These are phyloP conservation scores for Basileuterus tristriatus DNA, from an alignment of 2,797 vertebrate species.

Conservation along the genomic window DNA sequence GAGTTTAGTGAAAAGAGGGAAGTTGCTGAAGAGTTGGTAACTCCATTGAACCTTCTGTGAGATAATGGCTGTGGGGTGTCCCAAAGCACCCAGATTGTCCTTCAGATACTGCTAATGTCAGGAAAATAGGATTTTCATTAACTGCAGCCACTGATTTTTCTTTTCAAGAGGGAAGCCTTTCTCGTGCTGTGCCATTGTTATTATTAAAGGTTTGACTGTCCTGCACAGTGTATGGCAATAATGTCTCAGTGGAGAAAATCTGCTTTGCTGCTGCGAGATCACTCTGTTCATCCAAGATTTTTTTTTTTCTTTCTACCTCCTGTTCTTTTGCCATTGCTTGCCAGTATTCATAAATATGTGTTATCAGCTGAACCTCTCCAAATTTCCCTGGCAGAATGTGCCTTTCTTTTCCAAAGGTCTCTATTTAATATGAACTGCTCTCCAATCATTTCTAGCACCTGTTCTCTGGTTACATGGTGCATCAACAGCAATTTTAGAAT, in stretches of 20 bases:
- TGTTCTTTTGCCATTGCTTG: constrained; percentile 50
- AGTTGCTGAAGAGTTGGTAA: constrained; percentile 12
- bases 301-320: constrained; percentile 30
- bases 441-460: constrained; percentile 65
- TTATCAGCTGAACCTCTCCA: constrained; percentile 55
- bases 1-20: constrained; percentile 14
- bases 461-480: constrained; percentile 60
- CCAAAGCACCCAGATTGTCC: background rate
- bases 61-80: background rate
- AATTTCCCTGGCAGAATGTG: constrained; percentile 45
- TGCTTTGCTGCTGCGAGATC: constrained; percentile 34
- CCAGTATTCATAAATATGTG: constrained; percentile 32
- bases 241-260: constrained; percentile 18
- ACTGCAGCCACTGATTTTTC: background rate
- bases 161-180: background rate
- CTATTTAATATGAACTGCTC: constrained; percentile 31
- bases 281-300: constrained; percentile 28
- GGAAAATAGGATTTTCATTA: constrained; percentile 43
- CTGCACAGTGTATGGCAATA: constrained; percentile 4
- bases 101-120: constrained; percentile 10
- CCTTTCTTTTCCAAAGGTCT: constrained; percentile 58
- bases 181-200: constrained; percentile 38
- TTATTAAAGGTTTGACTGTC: constrained; percentile 49
- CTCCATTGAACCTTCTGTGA: constrained; percentile 39
- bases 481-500: constrained; percentile 64